phyloP scores from a whole-genome alignment of 1,140 invertebrate species.

The Choristoneura fumiferana region DNA sequence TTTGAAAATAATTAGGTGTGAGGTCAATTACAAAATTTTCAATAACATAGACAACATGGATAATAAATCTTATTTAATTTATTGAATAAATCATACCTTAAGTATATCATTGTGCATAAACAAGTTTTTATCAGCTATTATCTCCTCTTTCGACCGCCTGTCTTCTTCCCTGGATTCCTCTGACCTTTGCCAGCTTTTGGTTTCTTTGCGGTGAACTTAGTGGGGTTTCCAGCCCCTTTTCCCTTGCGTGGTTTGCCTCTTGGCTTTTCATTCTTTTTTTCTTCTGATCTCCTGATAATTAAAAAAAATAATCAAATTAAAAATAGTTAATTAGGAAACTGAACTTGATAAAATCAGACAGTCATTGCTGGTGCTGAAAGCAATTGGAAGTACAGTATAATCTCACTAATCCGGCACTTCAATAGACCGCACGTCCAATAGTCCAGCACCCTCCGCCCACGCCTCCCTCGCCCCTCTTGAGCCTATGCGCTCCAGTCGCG shows the following conservation, averaged over 20 bases:
- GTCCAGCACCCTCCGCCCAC: too few species aligned
- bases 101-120: background rate
- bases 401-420: too few species aligned
- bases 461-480: too few species aligned
- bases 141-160: conserved; percentile 81
- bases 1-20: too few species aligned
- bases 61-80: conserved; percentile 4
- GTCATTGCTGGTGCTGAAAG: too few species aligned
- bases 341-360: too few species aligned
- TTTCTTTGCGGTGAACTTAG: conserved; percentile 74
- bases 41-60: background rate
- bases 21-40: too few species aligned
- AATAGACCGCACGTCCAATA: too few species aligned
- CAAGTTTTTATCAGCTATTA: conserved; percentile 39
- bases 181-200: conserved; percentile 82
- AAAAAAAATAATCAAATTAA: conserved; percentile 20
- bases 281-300: conserved; percentile 61
- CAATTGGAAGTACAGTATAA: too few species aligned
- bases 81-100: conserved; percentile 6
- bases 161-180: conserved; percentile 80
- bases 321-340: too few species aligned
- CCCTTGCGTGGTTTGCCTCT: conserved; percentile 63
- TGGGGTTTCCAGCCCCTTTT: conserved; percentile 60
- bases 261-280: conserved; percentile 73
- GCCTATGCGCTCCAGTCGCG: too few species aligned